Conservation (phyloP, 2,888 invertebrate genomes). For the Operophtera brumata region DNA sequence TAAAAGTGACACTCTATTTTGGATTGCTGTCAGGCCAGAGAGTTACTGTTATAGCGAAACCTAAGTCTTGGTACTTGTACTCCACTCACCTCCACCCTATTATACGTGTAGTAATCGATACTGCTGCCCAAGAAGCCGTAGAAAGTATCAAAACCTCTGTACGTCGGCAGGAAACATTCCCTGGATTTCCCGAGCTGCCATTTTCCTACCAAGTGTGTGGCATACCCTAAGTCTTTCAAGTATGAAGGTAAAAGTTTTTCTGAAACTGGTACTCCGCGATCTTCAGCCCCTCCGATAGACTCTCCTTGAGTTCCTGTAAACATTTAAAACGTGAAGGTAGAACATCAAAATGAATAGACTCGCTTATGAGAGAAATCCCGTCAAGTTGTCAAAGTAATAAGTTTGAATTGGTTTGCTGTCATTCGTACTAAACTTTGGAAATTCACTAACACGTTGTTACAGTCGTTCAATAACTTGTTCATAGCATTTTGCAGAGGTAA, state of each 20-base stretch:
- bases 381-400: constrained; percentile 1
- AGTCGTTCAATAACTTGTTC: constrained; percentile 3
- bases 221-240: constrained; percentile 86
- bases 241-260: constrained; percentile 86
- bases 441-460: constrained; percentile 3
- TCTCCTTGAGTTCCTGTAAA: constrained; percentile 48
- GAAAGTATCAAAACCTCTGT: constrained; percentile 88
- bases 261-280: constrained; percentile 85
- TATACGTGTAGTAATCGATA: constrained; percentile 86
- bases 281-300: constrained; percentile 75
- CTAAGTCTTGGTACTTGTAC: constrained; percentile 15
- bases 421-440: constrained; percentile 17
- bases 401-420: constrained; percentile 27
- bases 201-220: constrained; percentile 90
- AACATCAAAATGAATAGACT: not conserved
- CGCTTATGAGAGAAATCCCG: not conserved
- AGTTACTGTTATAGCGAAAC: constrained; percentile 13
- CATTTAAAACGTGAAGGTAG: constrained; percentile 3
- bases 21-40: constrained; percentile 10
- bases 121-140: constrained; percentile 90
- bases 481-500: not conserved
- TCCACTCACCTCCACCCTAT: constrained; percentile 66
- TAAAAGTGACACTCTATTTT: constrained; percentile 7
- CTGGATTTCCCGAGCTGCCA: constrained; percentile 92
- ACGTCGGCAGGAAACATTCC: constrained; percentile 84